Base-by-base conservation (phyloP, 2,113 vertebrate genomes). In the Rhinopomastus cyanomelas region DNA sequence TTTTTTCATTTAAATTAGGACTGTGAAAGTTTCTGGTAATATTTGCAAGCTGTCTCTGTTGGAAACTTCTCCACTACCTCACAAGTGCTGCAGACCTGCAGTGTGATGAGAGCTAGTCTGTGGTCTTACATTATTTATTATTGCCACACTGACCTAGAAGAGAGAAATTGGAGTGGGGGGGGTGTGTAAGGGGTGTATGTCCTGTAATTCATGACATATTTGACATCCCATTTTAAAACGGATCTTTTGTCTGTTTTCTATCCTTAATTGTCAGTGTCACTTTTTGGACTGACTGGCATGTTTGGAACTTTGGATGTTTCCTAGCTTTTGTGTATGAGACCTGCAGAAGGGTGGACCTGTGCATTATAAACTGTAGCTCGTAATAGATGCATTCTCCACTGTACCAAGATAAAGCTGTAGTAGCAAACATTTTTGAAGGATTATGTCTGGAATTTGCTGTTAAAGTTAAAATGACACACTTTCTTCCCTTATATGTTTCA, bases 401-500 rank as follows among this genome's bases (percentile, higher is more conserved):
- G 37, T 51, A 87, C 79, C 65, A 88, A 66, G 21, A 29, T 7
- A 36, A n/a, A 85, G 34, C 69, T 92, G 11, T 64, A 61, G 53
- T 36, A 78, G 78, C 39, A 48, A 77, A 67, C 17, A 19, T 67
- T 89, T 85, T 36, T 74, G 6, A 64, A 78, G 85, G 57, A 36
- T 68, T 75, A 0, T 91, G 57, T 53, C 57, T 95, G 85, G 72
- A 92, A 80, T 87, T 91, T 92, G 52, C 76, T 74, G 69, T 61
- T 88, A 75, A 86, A 95, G 46, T 69, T 84, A 81, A 95, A 94
- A 87, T 94, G 91, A 87, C 85, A 92, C 42, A 59, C 52, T 94
- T 95, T 91, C 62, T 95, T 95, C 65, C 85, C 42, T 88, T 83
- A 3, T 37, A 26, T 85, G 51, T 88, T 92, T 94, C 77, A 95